phyloP scores from a whole-genome alignment of 2,888 invertebrate species.

The Drosophila atripex region DNA sequence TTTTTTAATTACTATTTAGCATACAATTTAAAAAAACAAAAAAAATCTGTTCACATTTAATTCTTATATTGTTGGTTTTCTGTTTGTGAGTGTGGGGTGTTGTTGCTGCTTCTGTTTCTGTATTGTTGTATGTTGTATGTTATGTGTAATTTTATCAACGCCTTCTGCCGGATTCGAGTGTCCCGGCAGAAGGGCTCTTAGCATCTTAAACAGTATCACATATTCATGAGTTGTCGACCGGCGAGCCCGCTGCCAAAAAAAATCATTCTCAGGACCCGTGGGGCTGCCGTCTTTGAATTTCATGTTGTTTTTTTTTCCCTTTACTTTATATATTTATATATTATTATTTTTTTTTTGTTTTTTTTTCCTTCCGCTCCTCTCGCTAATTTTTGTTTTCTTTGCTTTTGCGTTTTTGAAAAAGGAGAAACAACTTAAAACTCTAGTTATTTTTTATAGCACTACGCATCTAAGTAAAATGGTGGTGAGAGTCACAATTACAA shows the following conservation, averaged over 20 bases:
- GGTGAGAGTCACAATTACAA: constrained; percentile 79
- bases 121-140: constrained; percentile 37
- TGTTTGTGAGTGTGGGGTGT: constrained; percentile 25
- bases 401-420: constrained; percentile 66
- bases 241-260: constrained; percentile 39
- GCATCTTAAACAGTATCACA: constrained; percentile 83
- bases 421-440: constrained; percentile 76
- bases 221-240: constrained; percentile 82
- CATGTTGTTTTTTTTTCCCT: constrained; percentile 65
- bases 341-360: constrained; percentile 9
- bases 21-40: constrained; percentile 65
- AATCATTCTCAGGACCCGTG: constrained; percentile 8
- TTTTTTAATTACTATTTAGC: constrained; percentile 63
- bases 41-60: constrained; percentile 73
- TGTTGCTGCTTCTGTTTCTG: constrained; percentile 2
- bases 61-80: constrained; percentile 31
- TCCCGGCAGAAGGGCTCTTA: constrained; percentile 72
- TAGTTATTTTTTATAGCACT: constrained; percentile 74
- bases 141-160: constrained; percentile 61
- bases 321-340: constrained; percentile 22
- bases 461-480: constrained; percentile 80
- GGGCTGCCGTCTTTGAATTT: constrained; percentile 70
- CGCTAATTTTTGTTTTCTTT: constrained; percentile 43
- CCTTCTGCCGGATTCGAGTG: constrained; percentile 48
- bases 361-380: constrained; percentile 41